Conservation (phyloP, 2,113 vertebrate species). For the Lichenostomus cassidix region DNA sequence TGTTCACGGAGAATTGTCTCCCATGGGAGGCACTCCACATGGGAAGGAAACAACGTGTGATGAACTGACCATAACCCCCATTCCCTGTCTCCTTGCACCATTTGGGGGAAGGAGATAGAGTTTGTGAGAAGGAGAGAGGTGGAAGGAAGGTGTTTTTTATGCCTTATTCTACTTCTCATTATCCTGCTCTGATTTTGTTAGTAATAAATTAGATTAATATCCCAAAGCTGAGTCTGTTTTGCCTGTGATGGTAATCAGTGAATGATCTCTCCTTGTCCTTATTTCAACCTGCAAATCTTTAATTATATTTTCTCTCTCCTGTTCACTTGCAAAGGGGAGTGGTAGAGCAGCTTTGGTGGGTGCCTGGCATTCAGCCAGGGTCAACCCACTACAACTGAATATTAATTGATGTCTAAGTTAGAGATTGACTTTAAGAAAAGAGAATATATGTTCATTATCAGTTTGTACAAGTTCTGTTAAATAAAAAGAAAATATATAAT, state of each 20-base stretch:
- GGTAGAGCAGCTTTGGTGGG: neutral
- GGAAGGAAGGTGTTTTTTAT: neutral
- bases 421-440: neutral
- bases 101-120: accelerated
- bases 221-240: neutral
- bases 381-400: neutral
- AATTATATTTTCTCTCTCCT: neutral
- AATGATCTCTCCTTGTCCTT: neutral
- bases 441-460: neutral
- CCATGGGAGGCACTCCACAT: neutral
- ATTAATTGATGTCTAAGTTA: neutral
- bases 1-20: accelerated
- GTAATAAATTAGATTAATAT: neutral
- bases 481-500: neutral
- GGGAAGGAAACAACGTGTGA: neutral
- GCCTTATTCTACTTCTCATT: neutral
- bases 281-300: accelerated
- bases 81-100: too few relatives aligned
- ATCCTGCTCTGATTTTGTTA: neutral
- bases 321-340: accelerated
- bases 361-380: neutral
- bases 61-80: neutral
- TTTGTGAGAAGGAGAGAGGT: neutral
- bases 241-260: neutral
- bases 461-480: neutral